Base-by-base conservation (phyloP, 2,797 vertebrate genomes). In the Danio aesculapii region DNA sequence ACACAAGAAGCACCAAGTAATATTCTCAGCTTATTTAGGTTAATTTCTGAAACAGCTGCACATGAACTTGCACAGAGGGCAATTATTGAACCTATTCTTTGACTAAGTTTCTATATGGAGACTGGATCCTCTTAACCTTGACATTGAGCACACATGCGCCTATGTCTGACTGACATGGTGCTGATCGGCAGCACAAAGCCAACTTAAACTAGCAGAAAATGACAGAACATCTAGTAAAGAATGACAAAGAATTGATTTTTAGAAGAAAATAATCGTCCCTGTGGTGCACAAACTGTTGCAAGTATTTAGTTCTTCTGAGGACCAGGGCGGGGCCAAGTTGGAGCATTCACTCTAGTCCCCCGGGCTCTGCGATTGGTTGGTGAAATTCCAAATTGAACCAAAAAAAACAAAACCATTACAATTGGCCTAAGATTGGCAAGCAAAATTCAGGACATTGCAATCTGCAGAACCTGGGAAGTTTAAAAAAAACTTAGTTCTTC, bases 91-190 rank as follows among this genome's bases (percentile, higher is more conserved):
- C 63, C 39, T 53, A 17, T 17, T 63, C 7, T 61, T 62, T 46
- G 58, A 78, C 76, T 58, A 30, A 12, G 21, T 62, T 41, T 63
- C 21, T 11, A 13, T 21, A 39, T 62, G 8, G 21, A 44, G 17
- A 71, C 21, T 70, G 30, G 6, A 52, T 41, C 14, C 77, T 55
- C 68, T 79, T 41, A 63, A 30, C 77, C 59, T 64, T 72, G 68
- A 79, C 69, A 79, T 72, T 64, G 77, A 55, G 49, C 58, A 79
- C 77, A 79, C 53, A n/a, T 59, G 30, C 4, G 0, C 43, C 46
- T 68, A 21, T 53, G 57, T 39, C 41, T 76, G 50, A 52, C 11
- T 81, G 79, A 81, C 70, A 62, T 64, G 49, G 39, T 70, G 73
- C 61, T 82, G 57, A 70, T 53, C 4, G 47, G 58, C 19, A 46